A percentile compares a stretch with the other conserved stretches of the same genome.
These are phyloP conservation scores for Hyphantria cunea DNA, from an alignment of 1,140 invertebrate genomes.

Conservation along the genomic window DNA sequence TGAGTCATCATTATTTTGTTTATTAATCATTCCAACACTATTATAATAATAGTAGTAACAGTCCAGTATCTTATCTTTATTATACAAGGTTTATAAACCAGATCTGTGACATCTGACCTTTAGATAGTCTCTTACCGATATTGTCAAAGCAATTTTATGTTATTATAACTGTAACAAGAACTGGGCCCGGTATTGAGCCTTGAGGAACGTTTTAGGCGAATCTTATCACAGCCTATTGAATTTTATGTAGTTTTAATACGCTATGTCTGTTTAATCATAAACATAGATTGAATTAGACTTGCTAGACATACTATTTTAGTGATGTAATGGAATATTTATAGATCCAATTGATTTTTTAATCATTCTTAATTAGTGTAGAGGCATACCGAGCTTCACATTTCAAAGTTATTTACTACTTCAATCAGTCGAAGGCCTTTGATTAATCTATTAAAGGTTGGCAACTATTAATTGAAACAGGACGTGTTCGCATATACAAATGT, in stretches of 20 bases:
- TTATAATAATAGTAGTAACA: no score
- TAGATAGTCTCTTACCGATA: constrained; percentile 36
- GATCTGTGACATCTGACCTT: constrained; percentile 33
- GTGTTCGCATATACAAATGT: no score
- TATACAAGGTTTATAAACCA: constrained; percentile 28
- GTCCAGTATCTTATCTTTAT: no score
- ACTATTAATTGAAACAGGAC: no score
- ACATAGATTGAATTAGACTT: not conserved
- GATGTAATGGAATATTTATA: not conserved
- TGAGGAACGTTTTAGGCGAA: constrained; percentile 11
- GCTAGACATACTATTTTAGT: not conserved
- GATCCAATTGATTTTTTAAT: no score
- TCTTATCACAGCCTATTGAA: constrained; percentile 13
- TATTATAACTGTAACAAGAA: constrained; percentile 30
- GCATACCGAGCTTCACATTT: no score
- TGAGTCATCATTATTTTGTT: no score
- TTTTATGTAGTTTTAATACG: constrained; percentile 13
- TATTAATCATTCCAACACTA: no score
- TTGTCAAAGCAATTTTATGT: constrained; percentile 34
- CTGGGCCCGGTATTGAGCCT: constrained; percentile 24
- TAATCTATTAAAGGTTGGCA: no score
- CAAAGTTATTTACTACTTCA: no score
- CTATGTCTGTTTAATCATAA: not conserved
- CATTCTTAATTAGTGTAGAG: no score
- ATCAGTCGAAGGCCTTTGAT: no score